phyloP scores from a whole-genome alignment of 2,888 invertebrate genomes.

The Mactromeris polynyma region DNA sequence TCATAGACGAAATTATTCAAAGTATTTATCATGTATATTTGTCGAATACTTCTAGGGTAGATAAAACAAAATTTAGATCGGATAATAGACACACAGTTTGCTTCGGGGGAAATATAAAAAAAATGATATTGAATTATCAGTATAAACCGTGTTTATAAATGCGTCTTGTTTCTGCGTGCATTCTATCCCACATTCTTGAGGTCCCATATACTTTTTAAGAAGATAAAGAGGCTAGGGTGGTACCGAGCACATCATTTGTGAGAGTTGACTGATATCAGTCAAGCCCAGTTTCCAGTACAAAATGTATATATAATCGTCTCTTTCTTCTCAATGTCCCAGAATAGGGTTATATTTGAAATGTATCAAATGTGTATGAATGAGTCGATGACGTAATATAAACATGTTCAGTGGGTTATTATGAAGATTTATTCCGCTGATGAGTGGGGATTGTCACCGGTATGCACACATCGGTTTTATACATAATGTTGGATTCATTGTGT shows the following conservation, averaged over 20 bases:
- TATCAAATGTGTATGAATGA: background rate
- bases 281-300: no score
- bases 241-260: no score
- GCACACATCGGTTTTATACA: background rate
- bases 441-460: background rate
- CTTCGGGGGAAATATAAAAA: background rate
- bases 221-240: no score
- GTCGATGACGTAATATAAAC: background rate
- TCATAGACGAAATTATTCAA: background rate
- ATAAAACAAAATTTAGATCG: background rate
- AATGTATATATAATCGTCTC: no score
- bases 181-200: no score
- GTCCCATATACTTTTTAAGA: no score
- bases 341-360: background rate
- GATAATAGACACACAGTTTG: background rate
- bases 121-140: no score
- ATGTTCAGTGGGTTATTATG: background rate
- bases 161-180: no score
- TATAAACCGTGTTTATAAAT: no score
- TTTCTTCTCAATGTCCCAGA: background rate
- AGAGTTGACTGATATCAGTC: no score
- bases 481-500: background rate
- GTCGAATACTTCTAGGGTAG: background rate
- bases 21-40: background rate
- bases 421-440: background rate